These are phyloP conservation scores for Erebia ligea DNA, from an alignment of 2,888 invertebrate species.

Conservation along the genomic window DNA sequence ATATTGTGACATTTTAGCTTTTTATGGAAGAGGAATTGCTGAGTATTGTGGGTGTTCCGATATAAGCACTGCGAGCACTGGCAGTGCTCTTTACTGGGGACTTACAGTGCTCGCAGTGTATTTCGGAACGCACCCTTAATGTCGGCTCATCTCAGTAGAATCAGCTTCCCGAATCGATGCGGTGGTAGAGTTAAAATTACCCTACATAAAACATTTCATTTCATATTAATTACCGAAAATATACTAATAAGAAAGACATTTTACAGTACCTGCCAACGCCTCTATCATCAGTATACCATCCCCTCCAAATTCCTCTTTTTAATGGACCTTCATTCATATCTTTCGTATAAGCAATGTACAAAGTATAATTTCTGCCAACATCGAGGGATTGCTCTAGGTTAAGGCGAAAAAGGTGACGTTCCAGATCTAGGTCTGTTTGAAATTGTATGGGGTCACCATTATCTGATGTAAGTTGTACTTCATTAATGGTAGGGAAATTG, in stretches of 20 bases:
- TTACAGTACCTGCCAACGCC: too few relatives aligned
- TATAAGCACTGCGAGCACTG: too few relatives aligned
- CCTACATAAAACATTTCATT: too few relatives aligned
- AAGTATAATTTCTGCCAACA: constrained; percentile 60
- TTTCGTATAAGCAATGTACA: constrained; percentile 74
- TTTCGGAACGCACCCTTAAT: too few relatives aligned
- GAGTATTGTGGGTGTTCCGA: too few relatives aligned
- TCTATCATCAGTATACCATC: constrained; percentile 65
- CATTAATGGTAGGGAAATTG: constrained; percentile 65
- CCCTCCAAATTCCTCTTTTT: constrained; percentile 76
- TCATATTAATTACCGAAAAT: neutral
- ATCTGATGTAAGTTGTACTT: constrained; percentile 46
- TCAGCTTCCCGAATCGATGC: too few relatives aligned
- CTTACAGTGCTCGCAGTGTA: too few relatives aligned
- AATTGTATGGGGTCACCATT: constrained; percentile 46
- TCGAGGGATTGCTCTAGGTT: constrained; percentile 56
- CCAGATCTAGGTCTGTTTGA: constrained; percentile 47
- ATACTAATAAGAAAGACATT: neutral
- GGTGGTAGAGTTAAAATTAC: too few relatives aligned
- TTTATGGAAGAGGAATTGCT: too few relatives aligned
- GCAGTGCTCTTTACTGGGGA: too few relatives aligned
- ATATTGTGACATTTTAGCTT: too few relatives aligned
- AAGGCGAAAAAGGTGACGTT: constrained; percentile 73
- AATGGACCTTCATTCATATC: constrained; percentile 79
- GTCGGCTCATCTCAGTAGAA: too few relatives aligned